A percentile compares a stretch with the other conserved stretches of the same genome.
phyloP scores from a whole-genome alignment of 2,888 invertebrate species.

The Nudaria mundana region DNA sequence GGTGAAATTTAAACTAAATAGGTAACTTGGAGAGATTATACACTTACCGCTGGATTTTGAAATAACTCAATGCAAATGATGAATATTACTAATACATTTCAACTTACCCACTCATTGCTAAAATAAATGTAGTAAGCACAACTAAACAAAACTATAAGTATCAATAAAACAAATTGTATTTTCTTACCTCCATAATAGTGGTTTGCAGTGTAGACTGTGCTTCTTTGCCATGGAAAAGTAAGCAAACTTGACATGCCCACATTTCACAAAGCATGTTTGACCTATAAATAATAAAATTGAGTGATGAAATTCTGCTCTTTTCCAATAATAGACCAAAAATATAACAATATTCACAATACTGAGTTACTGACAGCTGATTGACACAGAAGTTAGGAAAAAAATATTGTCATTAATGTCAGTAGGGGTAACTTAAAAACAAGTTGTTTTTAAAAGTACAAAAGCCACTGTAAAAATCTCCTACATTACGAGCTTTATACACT shows the following conservation, averaged over 20 bases:
- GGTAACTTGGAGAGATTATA: too few species aligned
- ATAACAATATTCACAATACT: conserved; percentile 24
- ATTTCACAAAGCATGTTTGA: conserved; percentile 18
- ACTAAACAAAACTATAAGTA: too few species aligned
- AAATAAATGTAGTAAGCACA: too few species aligned
- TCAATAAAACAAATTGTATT: neutral
- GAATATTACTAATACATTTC: too few species aligned
- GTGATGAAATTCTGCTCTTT: conserved; percentile 17
- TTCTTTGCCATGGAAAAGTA: conserved; percentile 16
- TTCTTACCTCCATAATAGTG: conserved; percentile 32
- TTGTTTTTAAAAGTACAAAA: conserved; percentile 21
- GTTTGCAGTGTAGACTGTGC: conserved; percentile 13
- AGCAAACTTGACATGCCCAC: conserved; percentile 16
- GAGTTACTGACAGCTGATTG: conserved; percentile 46
- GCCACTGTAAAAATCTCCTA: conserved; percentile 6
- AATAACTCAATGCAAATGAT: too few species aligned
- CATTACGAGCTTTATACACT: neutral
- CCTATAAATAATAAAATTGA: conserved; percentile 23
- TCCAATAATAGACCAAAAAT: conserved; percentile 13
- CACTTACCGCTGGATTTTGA: too few species aligned
- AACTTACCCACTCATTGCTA: too few species aligned
- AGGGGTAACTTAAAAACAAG: conserved; percentile 31
- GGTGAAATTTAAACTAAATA: too few species aligned
- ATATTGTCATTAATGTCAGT: conserved; percentile 44
- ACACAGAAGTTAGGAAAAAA: conserved; percentile 47